Percentiles rank a stretch among this genome's conserved stretches.
These are phyloP conservation scores for Sinocyclocheilus grahami DNA, from an alignment of 2,113 vertebrate species.

Conservation along the genomic window DNA sequence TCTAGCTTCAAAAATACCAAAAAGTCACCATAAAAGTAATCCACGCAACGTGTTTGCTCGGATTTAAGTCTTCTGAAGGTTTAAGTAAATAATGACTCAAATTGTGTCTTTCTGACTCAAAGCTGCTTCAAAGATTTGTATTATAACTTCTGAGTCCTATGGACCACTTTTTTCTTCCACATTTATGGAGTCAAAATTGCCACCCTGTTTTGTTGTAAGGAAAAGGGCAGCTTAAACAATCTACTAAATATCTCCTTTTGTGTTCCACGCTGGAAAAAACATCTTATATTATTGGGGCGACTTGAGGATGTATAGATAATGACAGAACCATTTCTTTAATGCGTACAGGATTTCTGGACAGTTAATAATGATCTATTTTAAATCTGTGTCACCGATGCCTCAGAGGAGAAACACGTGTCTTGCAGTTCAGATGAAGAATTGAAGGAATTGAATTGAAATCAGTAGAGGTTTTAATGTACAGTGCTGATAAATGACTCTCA, in stretches of 20 bases:
- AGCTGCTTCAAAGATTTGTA: not conserved
- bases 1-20: not conserved
- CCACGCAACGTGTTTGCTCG: too few relatives aligned
- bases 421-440: not conserved
- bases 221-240: not conserved
- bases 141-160: not conserved
- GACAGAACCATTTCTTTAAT: constrained; percentile 1
- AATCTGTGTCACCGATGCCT: constrained; percentile 31
- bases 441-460: not conserved
- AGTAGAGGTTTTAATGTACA: not conserved
- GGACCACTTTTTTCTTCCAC: not conserved
- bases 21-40: not conserved
- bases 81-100: not conserved
- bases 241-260: not conserved
- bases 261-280: not conserved
- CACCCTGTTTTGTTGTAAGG: not conserved
- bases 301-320: not conserved
- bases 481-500: not conserved
- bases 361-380: constrained; percentile 21
- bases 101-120: not conserved
- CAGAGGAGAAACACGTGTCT: not conserved
- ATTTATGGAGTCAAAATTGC: not conserved
- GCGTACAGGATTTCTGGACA: constrained; percentile 2
- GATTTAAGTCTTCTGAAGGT: not conserved
- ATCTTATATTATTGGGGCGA: not conserved